phyloP scores from a whole-genome alignment of 2,797 vertebrate genomes.

The Xenops minutus region DNA sequence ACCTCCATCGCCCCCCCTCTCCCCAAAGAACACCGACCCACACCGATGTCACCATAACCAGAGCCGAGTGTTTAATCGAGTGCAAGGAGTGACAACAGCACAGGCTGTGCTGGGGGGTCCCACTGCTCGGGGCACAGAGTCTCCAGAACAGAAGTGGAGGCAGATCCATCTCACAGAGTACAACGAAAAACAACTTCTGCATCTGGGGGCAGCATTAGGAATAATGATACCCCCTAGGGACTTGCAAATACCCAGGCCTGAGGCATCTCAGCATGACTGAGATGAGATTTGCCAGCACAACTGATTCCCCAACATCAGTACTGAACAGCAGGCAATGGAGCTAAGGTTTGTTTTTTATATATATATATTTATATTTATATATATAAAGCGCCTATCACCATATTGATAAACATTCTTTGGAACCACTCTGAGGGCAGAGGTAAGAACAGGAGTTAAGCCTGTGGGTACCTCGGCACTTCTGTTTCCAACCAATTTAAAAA shows the following conservation, averaged over 20 bases:
- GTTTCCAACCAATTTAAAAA: not conserved
- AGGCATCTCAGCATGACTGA: conserved; percentile 2
- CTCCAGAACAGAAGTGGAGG: not conserved
- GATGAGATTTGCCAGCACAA: not conserved
- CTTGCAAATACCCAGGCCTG: conserved; percentile 10
- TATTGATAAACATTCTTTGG: conserved; percentile 51
- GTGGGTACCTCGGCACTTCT: conserved; percentile 3
- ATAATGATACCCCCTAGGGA: not conserved
- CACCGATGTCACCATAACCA: conserved; percentile 23
- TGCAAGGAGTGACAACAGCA: not conserved
- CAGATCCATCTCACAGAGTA: not conserved
- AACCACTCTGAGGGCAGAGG: not conserved
- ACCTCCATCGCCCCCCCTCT: not conserved
- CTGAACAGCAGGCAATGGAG: conserved; percentile 38
- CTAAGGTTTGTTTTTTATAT: conserved; percentile 25
- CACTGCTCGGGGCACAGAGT: not conserved
- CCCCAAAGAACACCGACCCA: not conserved
- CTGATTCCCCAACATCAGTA: not conserved
- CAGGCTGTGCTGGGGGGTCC: not conserved
- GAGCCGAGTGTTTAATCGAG: conserved; percentile 41
- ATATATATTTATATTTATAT: conserved; percentile 28
- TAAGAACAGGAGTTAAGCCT: conserved; percentile 21
- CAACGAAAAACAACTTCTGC: not conserved
- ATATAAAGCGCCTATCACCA: conserved; percentile 17
- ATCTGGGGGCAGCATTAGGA: not conserved